phyloP scores from a whole-genome alignment of 64 coral and sea anemone species.

The Montipora sp. region DNA sequence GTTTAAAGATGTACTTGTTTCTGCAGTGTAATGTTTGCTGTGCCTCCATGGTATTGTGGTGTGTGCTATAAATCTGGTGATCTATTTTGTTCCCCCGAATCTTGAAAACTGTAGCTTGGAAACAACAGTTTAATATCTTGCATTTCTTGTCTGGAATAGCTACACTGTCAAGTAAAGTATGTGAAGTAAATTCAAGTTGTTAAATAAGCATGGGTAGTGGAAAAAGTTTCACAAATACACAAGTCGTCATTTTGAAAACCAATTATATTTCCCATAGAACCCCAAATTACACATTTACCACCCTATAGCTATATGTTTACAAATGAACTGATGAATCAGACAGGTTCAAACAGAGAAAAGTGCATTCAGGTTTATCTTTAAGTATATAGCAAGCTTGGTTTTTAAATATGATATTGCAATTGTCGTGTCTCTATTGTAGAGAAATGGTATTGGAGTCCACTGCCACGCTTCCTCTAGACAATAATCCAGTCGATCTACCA shows the following conservation, averaged over 20 bases:
- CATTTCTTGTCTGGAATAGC: not conserved
- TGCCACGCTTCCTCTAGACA: not conserved
- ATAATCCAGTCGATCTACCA: not conserved
- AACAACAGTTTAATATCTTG: not conserved
- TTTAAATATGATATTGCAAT: not conserved
- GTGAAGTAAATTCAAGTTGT: conserved; percentile 24
- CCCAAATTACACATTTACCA: conserved; percentile 61
- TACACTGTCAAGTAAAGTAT: not conserved
- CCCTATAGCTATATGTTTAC: conserved; percentile 54
- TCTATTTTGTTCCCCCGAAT: too few relatives aligned
- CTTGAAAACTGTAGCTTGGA: not conserved
- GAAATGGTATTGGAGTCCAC: not conserved
- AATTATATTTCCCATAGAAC: conserved; percentile 54
- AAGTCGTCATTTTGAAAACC: conserved; percentile 66
- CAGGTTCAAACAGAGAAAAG: not conserved
- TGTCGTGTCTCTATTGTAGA: not conserved
- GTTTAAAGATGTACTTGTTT: too few relatives aligned
- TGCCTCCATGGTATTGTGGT: too few relatives aligned
- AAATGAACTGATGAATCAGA: conserved; percentile 56
- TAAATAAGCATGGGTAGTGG: too few relatives aligned
- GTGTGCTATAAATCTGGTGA: too few relatives aligned
- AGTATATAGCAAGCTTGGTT: not conserved
- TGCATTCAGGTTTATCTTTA: not conserved
- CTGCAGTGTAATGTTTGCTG: too few relatives aligned
- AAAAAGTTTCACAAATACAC: conserved; percentile 36